A percentile compares a stretch with the other conserved stretches of the same genome.
Evolutionary conservation across 2,797 vertebrate genomes (phyloP).

Genomic region (Eurystomus glaucurus): DNA sequence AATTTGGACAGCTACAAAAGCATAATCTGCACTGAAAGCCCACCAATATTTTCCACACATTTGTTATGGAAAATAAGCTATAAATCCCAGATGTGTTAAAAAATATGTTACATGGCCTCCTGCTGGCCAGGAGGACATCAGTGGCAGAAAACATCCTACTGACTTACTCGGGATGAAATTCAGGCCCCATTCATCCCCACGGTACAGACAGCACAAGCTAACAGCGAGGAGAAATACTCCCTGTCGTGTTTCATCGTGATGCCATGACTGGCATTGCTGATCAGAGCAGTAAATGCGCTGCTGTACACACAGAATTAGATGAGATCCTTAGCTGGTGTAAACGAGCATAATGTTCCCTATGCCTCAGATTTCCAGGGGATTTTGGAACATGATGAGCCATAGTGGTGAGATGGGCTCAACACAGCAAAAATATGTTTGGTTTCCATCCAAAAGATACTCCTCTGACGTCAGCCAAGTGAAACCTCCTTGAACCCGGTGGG

Average conservation of each 20-base stretch:
- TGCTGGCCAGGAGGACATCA: neutral
- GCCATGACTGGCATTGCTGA: neutral
- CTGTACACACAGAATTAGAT: neutral
- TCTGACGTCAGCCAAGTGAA: neutral
- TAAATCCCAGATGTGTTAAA: slow-evolving; percentile 30
- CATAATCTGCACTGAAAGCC: slow-evolving; percentile 44
- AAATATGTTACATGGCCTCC: slow-evolving; percentile 11
- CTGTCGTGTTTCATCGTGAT: accelerated
- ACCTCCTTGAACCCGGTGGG: accelerated
- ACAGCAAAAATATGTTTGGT: accelerated
- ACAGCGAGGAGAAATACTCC: neutral
- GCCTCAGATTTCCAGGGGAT: neutral
- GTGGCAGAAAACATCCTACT: neutral
- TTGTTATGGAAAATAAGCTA: slow-evolving; percentile 37
- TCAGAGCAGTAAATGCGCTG: neutral
- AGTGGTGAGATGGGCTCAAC: neutral
- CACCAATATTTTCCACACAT: slow-evolving; percentile 48
- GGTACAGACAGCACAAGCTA: neutral
- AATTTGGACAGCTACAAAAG: slow-evolving; percentile 69
- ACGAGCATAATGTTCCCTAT: accelerated
- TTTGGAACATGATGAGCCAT: neutral
- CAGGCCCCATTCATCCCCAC: neutral
- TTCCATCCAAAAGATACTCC: neutral
- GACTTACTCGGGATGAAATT: neutral
- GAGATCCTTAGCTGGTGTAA: neutral